Evolutionary conservation across 2,888 invertebrate species (phyloP), one percentile per base, ranked within the genome.

Genomic region (Oxycera nigricornis): DNA sequence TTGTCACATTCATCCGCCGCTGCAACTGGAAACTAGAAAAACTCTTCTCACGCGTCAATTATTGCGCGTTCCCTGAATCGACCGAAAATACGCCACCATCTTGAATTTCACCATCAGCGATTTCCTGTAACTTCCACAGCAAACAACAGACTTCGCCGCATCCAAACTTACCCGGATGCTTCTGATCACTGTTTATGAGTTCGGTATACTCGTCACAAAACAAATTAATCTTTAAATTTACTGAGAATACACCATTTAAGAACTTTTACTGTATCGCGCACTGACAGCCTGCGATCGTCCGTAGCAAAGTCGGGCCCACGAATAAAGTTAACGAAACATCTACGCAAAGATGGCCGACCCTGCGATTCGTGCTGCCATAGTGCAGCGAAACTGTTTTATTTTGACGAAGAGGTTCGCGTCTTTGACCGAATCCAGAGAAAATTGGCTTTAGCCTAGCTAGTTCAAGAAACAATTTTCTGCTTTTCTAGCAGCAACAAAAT

Each of bases 141-240:
- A 41, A 39, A 22, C 2, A n/a, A 22, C 3, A 65, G 41, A 65
- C n/a, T 62, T 35, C 65, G 26, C 65, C 39, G 9, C 68, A 14
- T 7, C 22, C 28, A 30, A 52, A 72, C 76, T 75, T 75, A 77
- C 77, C 77, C 77, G 77, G 77, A 77, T 77, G 77, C 77, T 76
- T 76, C 74, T 73, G 74, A 46, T 46, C 50, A 61, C 41, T 61
- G 61, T 73, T 73, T 28, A 72, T 11, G 59, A 57, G 31, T 72
- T 59, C 59, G 59, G 70, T 70, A 70, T 70, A 70, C 70, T 70
- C 70, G 70, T 52, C 52, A 70, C 52, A 70, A 52, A 70, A 70
- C 70, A 70, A 70, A 70, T 70, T 70, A 70, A 70, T 70, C 70
- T 52, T 70, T 55, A 52, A 70, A 70, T 70, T 70, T 70, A 70